phyloP scores from a whole-genome alignment of 2,888 invertebrate species.

The Mythimna pallens region DNA sequence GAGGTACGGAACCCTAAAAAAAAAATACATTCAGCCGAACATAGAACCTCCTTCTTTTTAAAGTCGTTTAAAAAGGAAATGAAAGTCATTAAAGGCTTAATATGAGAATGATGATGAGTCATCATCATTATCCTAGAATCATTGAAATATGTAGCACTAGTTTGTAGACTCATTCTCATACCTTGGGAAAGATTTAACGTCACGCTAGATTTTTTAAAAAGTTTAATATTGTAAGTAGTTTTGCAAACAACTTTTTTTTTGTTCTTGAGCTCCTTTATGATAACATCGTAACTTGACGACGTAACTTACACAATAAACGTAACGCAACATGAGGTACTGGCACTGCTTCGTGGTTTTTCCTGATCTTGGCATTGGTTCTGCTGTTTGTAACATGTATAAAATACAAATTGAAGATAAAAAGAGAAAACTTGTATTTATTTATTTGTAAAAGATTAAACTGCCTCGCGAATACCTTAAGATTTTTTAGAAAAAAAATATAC shows the following conservation, averaged over 20 bases:
- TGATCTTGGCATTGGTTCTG: slow-evolving; percentile 73
- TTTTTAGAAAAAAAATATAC: too few species aligned
- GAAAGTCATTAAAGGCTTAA: background rate
- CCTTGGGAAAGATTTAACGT: slow-evolving; percentile 22
- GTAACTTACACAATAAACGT: slow-evolving; percentile 66
- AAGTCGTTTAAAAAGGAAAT: too few species aligned
- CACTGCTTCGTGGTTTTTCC: slow-evolving; percentile 69
- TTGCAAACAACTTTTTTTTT: slow-evolving; percentile 9
- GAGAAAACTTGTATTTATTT: too few species aligned
- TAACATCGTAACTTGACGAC: slow-evolving; percentile 63
- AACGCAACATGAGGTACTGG: slow-evolving; percentile 65
- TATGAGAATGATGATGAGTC: background rate
- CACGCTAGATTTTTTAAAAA: slow-evolving; percentile 5
- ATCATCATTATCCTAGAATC: background rate
- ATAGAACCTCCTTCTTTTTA: too few species aligned
- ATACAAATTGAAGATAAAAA: slow-evolving; percentile 47
- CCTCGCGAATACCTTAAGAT: too few species aligned
- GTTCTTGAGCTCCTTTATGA: slow-evolving; percentile 44
- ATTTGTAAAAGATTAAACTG: too few species aligned
- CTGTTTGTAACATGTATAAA: slow-evolving; percentile 55
- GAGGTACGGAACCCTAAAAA: too few species aligned
- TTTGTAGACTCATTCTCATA: slow-evolving; percentile 11
- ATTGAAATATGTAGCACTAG: background rate
- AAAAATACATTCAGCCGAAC: too few species aligned
- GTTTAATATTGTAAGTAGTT: background rate